A percentile compares a stretch with the other conserved stretches of the same genome.
phyloP scores from a whole-genome alignment of 2,888 invertebrate genomes.

The Nymphalis polychloros region DNA sequence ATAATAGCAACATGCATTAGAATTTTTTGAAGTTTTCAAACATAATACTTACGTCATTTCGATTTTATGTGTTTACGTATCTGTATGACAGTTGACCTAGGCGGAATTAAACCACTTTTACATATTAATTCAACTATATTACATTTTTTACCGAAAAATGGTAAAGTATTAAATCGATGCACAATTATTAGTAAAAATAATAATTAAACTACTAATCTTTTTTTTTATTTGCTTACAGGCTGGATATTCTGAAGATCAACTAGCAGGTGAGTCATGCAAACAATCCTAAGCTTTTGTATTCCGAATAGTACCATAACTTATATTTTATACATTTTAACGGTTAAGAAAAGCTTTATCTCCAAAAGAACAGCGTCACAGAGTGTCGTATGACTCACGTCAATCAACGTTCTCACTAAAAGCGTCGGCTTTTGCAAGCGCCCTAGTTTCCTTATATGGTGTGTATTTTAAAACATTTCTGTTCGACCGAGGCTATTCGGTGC shows the following conservation, averaged over 20 bases:
- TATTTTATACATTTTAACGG: background rate
- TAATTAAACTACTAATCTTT: background rate
- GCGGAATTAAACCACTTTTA: slow-evolving; percentile 14
- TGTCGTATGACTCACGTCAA: slow-evolving; percentile 71
- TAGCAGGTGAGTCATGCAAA: slow-evolving; percentile 88
- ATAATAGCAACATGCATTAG: slow-evolving; percentile 8
- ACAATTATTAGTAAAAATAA: background rate
- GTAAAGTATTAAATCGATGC: slow-evolving; percentile 15
- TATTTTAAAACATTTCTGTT: slow-evolving; percentile 77
- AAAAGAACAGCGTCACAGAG: slow-evolving; percentile 46
- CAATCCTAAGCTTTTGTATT: slow-evolving; percentile 11
- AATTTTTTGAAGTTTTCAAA: slow-evolving; percentile 15
- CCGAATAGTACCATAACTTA: background rate
- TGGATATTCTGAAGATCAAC: slow-evolving; percentile 94
- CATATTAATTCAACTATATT: slow-evolving; percentile 1
- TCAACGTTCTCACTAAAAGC: slow-evolving; percentile 75
- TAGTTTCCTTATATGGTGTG: slow-evolving; percentile 83
- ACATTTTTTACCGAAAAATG: slow-evolving; percentile 16
- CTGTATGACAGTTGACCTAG: slow-evolving; percentile 28
- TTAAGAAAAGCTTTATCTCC: slow-evolving; percentile 23
- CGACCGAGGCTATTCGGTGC: slow-evolving; percentile 42
- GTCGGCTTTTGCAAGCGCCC: slow-evolving; percentile 75
- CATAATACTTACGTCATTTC: slow-evolving; percentile 11
- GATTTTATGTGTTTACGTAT: slow-evolving; percentile 17
- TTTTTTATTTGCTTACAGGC: slow-evolving; percentile 82